Percentiles rank a stretch among this genome's conserved stretches.
phyloP scores from a whole-genome alignment of 2,888 invertebrate genomes.

The Rutpela maculata region DNA sequence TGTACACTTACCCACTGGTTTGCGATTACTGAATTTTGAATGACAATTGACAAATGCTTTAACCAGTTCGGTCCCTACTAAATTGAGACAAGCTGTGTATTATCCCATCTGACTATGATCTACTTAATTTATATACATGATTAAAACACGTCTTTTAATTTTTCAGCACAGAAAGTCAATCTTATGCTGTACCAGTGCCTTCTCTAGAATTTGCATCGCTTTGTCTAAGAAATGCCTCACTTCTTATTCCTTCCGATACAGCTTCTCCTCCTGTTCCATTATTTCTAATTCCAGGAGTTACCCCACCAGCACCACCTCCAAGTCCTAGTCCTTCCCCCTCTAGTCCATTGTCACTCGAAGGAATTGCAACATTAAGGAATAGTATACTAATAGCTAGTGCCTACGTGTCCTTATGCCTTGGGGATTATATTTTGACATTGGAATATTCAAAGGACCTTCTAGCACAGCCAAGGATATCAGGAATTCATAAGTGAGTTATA shows the following conservation, averaged over 20 bases:
- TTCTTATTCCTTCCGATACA: constrained; percentile 79
- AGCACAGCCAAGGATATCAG: constrained; percentile 82
- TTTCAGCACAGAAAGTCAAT: constrained; percentile 79
- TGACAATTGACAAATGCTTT: no score
- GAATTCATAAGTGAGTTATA: constrained; percentile 79
- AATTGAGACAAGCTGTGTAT: no score
- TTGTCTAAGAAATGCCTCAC: constrained; percentile 90
- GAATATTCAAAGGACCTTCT: constrained; percentile 86
- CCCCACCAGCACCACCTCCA: constrained; percentile 70
- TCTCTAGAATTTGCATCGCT: constrained; percentile 93
- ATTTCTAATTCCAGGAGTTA: constrained; percentile 70
- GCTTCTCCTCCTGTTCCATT: constrained; percentile 71
- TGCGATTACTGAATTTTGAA: no score
- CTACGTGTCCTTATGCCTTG: constrained; percentile 89
- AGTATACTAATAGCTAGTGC: constrained; percentile 86
- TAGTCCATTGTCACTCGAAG: constrained; percentile 78
- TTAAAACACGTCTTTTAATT: neutral
- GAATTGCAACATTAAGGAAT: constrained; percentile 79
- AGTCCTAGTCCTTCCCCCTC: constrained; percentile 77
- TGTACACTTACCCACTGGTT: no score
- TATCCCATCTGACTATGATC: no score
- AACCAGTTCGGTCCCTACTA: no score
- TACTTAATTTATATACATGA: neutral
- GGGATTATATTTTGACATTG: constrained; percentile 87
- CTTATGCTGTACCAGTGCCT: constrained; percentile 90